Base-by-base conservation (phyloP, 2,888 invertebrate species). In the Pterobdella sp. region DNA sequence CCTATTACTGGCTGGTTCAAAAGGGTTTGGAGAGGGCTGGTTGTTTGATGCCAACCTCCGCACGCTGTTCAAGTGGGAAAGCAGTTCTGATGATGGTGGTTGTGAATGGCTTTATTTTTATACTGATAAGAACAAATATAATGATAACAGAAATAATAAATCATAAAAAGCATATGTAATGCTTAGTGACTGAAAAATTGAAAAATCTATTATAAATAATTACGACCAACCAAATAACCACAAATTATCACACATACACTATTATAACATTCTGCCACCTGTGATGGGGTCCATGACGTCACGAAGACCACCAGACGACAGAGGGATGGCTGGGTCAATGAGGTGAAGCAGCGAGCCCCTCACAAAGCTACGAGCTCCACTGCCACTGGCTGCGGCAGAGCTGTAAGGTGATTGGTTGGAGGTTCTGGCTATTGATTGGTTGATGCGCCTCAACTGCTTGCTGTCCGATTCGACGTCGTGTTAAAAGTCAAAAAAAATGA, bases 1-100 rank as follows among this genome's bases (percentile, higher is more conserved):
- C 94, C 94, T 92, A 94, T 93, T 87, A 94, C 94, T 80, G 94
- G 86, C 83, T 94, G 94, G 84, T 94, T 94, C 83, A 94, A 77
- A 76, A 82, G 82, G 68, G 82, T 81, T 14, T 82, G 81, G 14
- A 83, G 82, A 18, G 76, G 80, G 81, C 76, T 82, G 82, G 26
- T 82, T 82, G 32, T 82, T 81, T 34, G 81, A 81, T 31, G 83
- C 82, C n/a, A 79, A 78, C 60, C 83, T 78, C 81, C 95, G 87
- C 78, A 94, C 94, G 80, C 94, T 94, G 70, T 94, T 94, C 84
- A 96, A 87, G 86, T 95, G 95, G 74, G 94, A 94, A 78, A 96
- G 87, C 78, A 96, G 87, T 87, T 96, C 96, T 77, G 79, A n/a
- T 76, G 77, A 66, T 63, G 72, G 3, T 14, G n/a, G n/a, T 14